Evolutionary conservation across 2,888 invertebrate species (phyloP).

Genomic region (Pyralis farinalis): DNA sequence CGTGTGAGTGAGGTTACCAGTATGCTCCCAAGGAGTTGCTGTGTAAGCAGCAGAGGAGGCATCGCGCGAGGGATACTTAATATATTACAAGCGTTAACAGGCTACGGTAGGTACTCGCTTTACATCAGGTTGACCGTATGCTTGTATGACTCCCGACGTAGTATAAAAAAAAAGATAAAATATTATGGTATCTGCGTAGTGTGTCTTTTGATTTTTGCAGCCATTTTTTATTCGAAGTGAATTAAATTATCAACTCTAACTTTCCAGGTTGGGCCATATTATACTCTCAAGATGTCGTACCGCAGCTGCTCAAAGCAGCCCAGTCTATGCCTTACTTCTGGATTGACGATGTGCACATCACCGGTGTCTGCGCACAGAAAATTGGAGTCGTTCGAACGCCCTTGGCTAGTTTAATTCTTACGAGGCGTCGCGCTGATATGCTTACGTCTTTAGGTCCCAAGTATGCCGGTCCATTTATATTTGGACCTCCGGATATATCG

Average conservation of each 20-base stretch:
- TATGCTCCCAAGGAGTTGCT: no score
- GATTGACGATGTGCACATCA: constrained; percentile 92
- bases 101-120: no score
- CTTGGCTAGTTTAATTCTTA: constrained; percentile 61
- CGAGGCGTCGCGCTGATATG: constrained; percentile 32
- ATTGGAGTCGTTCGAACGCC: constrained; percentile 79
- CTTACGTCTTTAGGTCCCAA: constrained; percentile 35
- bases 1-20: no score
- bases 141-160: no score
- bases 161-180: no score
- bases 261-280: constrained; percentile 81
- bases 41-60: no score
- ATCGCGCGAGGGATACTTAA: no score
- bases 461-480: constrained; percentile 64
- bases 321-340: constrained; percentile 86
- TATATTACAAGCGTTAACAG: no score
- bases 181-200: no score
- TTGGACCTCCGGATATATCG: constrained; percentile 77
- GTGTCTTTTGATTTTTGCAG: no score
- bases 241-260: background rate
- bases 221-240: no score
- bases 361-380: constrained; percentile 83
- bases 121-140: no score
- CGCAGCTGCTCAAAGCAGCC: constrained; percentile 79
- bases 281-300: constrained; percentile 83